phyloP scores from a whole-genome alignment of 2,888 invertebrate genomes.

The Scelioninae gen. 1 region DNA sequence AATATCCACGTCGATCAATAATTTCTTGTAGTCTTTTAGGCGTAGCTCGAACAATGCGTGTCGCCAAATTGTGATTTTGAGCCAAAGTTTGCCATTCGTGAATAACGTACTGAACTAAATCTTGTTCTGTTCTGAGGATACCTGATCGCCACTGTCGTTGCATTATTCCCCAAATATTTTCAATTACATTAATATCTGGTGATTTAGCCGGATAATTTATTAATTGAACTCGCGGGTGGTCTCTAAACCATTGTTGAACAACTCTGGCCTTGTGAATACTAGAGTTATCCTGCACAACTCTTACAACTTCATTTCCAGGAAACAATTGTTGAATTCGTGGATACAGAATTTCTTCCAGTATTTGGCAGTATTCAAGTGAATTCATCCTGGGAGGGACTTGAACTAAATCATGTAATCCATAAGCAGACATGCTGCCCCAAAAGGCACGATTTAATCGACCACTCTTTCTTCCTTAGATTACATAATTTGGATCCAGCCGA shows the following conservation, averaged over 20 bases:
- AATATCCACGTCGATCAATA: too few species aligned
- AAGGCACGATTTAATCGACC: background rate
- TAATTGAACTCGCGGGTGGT: background rate
- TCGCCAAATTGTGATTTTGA: too few species aligned
- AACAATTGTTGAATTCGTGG: background rate
- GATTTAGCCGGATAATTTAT: slow-evolving; percentile 7
- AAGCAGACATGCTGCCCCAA: slow-evolving; percentile 10
- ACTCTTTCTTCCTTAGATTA: slow-evolving; percentile 1
- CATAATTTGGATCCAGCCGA: slow-evolving; percentile 8
- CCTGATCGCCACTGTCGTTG: slow-evolving; percentile 3
- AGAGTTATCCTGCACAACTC: slow-evolving; percentile 9
- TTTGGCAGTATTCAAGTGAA: background rate
- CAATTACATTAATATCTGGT: slow-evolving; percentile 15
- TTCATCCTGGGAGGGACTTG: slow-evolving; percentile 4
- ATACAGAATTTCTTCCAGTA: background rate
- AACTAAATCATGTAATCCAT: too few species aligned
- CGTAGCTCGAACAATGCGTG: too few species aligned
- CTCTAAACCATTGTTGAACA: background rate
- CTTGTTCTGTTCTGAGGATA: too few species aligned
- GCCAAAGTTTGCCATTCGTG: too few species aligned
- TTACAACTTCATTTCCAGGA: background rate
- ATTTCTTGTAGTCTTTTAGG: too few species aligned
- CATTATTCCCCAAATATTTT: slow-evolving; percentile 25
- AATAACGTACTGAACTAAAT: too few species aligned
- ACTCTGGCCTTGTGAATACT: background rate